Evolutionary conservation across 2,888 invertebrate species (phyloP), one percentile per base, ranked within the genome.

Genomic region (Drosophila aldrichi): DNA sequence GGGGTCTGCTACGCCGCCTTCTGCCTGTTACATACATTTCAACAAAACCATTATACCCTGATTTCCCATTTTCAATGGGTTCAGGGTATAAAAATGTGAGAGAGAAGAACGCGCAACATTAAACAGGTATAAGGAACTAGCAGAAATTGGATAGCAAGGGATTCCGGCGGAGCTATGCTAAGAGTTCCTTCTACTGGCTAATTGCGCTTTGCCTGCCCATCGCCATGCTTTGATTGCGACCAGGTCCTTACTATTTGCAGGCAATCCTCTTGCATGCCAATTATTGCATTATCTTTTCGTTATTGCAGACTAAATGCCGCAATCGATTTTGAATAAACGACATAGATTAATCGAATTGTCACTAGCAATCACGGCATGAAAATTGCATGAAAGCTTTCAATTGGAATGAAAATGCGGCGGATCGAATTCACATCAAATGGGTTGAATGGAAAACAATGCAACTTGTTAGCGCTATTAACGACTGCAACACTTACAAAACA

Each of bases 271-370:
- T 49, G 14, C 14, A 36, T 46, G 44, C n/a, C 25, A 46, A 62
- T 64, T 36, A 14, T 41, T 52, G 77, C 61, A 20, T 43, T 49
- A 55, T 56, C 48, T 48, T 20, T 34, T 20, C 57, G n/a, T 58
- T 62, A 68, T 56, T 58, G 60, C 61, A 12, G 10, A 48, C 49
- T 75, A 78, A 88, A 75, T 82, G 55, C 29, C 18, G 25, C 41
- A 76, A 73, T 70, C 62, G 70, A 69, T 72, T 81, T 88, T 86
- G 63, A 83, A 87, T 88, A 88, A 86, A 70, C 80, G 57, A 44
- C 49, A 34, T 66, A 57, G 56, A 62, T 57, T 72, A 68, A 70
- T 68, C 62, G 58, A 70, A 70, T 74, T 77, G 73, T 73, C 68
- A 76, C 56, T 70, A 46, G 62, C 70, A 85, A 74, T 68, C 70